Evolutionary conservation across 2,113 vertebrate genomes (phyloP), one percentile per base, ranked within the genome.

Genomic region (Cheirogaleus medius): DNA sequence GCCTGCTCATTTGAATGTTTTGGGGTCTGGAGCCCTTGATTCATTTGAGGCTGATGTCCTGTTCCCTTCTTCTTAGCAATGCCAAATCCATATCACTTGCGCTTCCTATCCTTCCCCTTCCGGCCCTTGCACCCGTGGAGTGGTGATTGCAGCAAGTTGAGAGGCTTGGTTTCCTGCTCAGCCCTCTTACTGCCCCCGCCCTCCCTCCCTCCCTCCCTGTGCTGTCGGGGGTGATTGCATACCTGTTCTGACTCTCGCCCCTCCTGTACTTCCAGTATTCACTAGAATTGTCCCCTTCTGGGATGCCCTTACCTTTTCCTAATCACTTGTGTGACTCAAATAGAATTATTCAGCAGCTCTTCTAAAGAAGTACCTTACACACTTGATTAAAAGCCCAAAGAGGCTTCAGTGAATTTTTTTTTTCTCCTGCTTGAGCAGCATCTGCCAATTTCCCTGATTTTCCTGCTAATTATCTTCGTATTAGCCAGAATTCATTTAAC

Each of bases 361-460:
- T 68, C 83, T 97, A 91, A 93, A 98, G 91, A 93, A 97, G 84
- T 92, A 97, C 34, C 87, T 92, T 89, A 85, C 92, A 97, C 87
- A 93, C 84, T 98, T 98, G 95, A 98, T 98, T 98, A 97, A 98
- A 98, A 95, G 63, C 90, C 98, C 96, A 98, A 92, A 96, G 98
- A 97, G 93, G 92, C 89, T 96, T 97, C 94, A 80, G 0, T 96
- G 82, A 84, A 6, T 87, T 95, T 97, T 85, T 97, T 85, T 91
- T 93, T 87, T 15, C 77, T 88, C 92, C 95, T 96, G 60, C 92
- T 98, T 97, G 92, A 97, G 86, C 76, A 97, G 92, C 96, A 96
- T 98, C 97, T 98, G 94, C 93, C 98, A 97, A n/a, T 98, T 98
- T 97, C 92, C 91, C 97, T 52, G 1, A 78, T 98, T 98, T 98